Base-by-base conservation (phyloP, 53 echinoderm and acorn worm species). In the Pentamera pediparva region DNA sequence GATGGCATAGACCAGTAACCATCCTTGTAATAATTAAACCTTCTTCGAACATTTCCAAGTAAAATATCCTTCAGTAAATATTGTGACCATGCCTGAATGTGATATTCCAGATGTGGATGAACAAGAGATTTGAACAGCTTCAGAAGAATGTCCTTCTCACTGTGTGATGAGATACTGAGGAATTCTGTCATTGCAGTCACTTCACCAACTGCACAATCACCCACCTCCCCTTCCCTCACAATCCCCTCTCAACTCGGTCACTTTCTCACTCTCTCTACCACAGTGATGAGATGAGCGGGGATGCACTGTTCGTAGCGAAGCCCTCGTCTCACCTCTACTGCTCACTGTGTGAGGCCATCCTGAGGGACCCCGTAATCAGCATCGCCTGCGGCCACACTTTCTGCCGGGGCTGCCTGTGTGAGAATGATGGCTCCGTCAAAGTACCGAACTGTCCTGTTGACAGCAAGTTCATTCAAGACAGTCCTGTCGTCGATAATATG, bases 301-400 rank as follows among this genome's bases (percentile, higher is more conserved):
- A 65, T 8, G 61, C 63, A 60, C 76, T 93, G 27, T 93, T 96
- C 47, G 89, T 91, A 8, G 86, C 87, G 19, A 82, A 78, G 39
- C 96, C 96, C 3, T 91, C 96, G 7, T 75, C 86, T 15, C 86
- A 91, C 63, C 74, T 96, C 27, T 82, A 79, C 48, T 96, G 96
- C 40, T 79, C 96, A 6, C 60, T 82, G 27, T 96, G 96, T 59
- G 79, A 91, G 49, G 85, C 80, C 36, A 65, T 96, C 31, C 57
- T 91, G 18, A 34, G 74, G n/a, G 91, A 96, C 63, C 96, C 96
- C 10, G 86, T 91, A 35, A 91, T 96, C 59, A 96, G 96, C 57
- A 88, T 96, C 3, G 85, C 69, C 27, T 96, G 96, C 63, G 96
- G 96, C 5, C 96, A 96, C 69, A 91, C 96, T 39, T 96, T 96